Conservation (phyloP, 2,888 invertebrate genomes). For the Spodoptera exigua region DNA sequence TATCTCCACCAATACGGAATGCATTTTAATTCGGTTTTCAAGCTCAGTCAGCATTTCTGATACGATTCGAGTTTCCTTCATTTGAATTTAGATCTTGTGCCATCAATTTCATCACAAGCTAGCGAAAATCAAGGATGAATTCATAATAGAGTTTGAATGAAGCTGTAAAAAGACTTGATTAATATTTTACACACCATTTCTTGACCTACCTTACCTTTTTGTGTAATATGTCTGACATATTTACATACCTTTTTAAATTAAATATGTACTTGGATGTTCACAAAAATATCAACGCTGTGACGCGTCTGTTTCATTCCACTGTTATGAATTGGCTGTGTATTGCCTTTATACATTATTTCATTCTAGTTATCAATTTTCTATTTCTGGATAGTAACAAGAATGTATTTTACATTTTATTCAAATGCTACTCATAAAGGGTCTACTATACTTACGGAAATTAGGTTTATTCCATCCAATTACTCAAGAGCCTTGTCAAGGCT, state of each 20-base stretch:
- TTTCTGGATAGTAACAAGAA: constrained; percentile 2
- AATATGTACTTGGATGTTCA: too few relatives aligned
- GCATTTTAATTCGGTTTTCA: constrained; percentile 16
- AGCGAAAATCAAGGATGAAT: constrained; percentile 20
- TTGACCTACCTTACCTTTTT: too few relatives aligned
- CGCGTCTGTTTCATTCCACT: too few relatives aligned
- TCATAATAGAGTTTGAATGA: constrained; percentile 22
- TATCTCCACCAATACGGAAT: constrained; percentile 14
- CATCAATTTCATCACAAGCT: constrained; percentile 28
- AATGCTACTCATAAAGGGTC: background rate
- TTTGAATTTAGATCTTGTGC: constrained; percentile 39
- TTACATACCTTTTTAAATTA: too few relatives aligned
- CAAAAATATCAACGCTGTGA: too few relatives aligned
- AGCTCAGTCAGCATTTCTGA: constrained; percentile 13
- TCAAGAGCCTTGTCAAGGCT: constrained; percentile 18
- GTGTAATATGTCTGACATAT: too few relatives aligned
- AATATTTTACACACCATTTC: background rate
- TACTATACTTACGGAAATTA: constrained; percentile 13
- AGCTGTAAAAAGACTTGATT: constrained; percentile 12
- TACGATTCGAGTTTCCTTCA: constrained; percentile 13
- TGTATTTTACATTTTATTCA: background rate
- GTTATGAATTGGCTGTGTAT: too few relatives aligned
- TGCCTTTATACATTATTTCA: too few relatives aligned
- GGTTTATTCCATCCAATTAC: constrained; percentile 17
- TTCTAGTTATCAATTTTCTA: constrained; percentile 1